These are phyloP conservation scores for Rhagologus leucostigma DNA, from an alignment of 2,113 vertebrate species.

Conservation along the genomic window DNA sequence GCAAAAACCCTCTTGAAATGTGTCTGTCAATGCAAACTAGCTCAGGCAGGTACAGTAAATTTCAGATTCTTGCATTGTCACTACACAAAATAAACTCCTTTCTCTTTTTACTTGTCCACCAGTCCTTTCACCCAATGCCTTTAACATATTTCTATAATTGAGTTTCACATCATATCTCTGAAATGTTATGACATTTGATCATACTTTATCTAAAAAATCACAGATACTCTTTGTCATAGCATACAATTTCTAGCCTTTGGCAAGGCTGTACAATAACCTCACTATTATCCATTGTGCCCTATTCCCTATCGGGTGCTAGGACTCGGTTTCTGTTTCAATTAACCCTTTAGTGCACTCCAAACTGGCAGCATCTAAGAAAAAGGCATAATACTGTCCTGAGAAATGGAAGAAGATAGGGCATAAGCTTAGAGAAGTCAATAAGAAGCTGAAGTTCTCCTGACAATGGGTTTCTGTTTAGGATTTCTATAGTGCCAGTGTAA, in stretches of 20 bases:
- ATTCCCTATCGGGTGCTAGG: background rate
- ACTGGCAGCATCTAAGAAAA: background rate
- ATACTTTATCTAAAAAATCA: background rate
- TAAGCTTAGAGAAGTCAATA: background rate
- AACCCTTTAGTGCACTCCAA: background rate
- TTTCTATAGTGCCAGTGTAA: background rate
- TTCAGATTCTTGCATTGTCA: background rate
- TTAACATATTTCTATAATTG: background rate
- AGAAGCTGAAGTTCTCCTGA: background rate
- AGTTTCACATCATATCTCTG: background rate
- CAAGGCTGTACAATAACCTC: background rate
- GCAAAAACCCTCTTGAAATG: background rate
- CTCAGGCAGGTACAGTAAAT: background rate
- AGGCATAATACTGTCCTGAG: background rate
- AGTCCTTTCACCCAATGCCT: background rate
- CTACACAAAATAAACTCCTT: background rate
- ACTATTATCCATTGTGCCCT: background rate
- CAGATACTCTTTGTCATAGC: background rate
- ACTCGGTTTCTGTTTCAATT: conserved; percentile 14
- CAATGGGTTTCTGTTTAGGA: background rate
- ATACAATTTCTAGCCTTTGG: background rate
- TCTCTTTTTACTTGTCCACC: background rate
- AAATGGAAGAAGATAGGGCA: background rate
- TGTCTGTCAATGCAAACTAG: background rate
- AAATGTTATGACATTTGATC: background rate